Conservation (phyloP, 1,140 invertebrate genomes). For the Melipona quadrifasciata region DNA sequence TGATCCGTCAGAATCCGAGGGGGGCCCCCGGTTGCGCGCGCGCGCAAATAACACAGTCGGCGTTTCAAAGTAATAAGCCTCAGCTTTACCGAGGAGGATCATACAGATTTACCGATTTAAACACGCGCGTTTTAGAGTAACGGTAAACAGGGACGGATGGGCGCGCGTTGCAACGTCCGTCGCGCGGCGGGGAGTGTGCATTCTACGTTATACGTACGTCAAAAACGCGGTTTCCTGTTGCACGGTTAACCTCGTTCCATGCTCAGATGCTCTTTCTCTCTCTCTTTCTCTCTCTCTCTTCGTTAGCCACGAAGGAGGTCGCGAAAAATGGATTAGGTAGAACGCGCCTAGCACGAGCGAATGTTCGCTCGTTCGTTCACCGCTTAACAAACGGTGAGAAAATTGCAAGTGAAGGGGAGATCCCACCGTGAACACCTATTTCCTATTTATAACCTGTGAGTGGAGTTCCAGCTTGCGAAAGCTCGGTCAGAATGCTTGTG, state of each 20-base stretch:
- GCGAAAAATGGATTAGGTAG: slow-evolving; percentile 67
- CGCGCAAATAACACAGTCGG: neutral
- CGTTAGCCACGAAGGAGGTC: slow-evolving; percentile 60
- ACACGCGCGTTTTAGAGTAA: slow-evolving; percentile 34
- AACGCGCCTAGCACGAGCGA: slow-evolving; percentile 28
- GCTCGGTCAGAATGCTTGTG: slow-evolving; percentile 8
- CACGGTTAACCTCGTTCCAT: slow-evolving; percentile 61
- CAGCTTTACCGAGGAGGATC: slow-evolving; percentile 20
- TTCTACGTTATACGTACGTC: slow-evolving; percentile 62
- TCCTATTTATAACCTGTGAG: slow-evolving; percentile 60
- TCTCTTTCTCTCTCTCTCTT: slow-evolving; percentile 27
- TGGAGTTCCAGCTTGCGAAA: slow-evolving; percentile 56
- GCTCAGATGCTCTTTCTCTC: slow-evolving; percentile 23
- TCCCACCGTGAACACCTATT: slow-evolving; percentile 44
- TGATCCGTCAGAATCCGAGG: neutral
- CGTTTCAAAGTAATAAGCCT: slow-evolving; percentile 50
- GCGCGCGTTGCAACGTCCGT: slow-evolving; percentile 8
- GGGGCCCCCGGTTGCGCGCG: neutral
- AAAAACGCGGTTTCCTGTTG: slow-evolving; percentile 66
- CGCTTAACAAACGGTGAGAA: slow-evolving; percentile 59
- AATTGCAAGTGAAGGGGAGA: slow-evolving; percentile 64
- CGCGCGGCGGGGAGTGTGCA: slow-evolving; percentile 1
- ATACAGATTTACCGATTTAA: slow-evolving; percentile 39
- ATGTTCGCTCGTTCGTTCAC: neutral
- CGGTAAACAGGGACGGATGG: slow-evolving; percentile 45